Conservation (phyloP, 2,888 invertebrate genomes). For the Schizotus pectinicornis region DNA sequence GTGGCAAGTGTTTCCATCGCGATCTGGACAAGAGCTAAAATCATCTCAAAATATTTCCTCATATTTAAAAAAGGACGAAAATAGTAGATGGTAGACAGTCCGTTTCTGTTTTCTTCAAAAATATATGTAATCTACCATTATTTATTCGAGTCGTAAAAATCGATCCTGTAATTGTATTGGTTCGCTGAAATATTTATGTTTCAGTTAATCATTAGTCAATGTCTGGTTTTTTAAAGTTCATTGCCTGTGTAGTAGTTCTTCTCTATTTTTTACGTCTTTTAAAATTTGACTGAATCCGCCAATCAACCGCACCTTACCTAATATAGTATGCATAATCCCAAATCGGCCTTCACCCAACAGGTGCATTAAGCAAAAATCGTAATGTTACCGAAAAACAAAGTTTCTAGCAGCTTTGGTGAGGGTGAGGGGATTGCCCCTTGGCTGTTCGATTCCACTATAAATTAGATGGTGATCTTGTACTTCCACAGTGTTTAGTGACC, state of each 20-base stretch:
- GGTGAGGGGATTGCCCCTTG: constrained; percentile 30
- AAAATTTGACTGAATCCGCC: constrained; percentile 9
- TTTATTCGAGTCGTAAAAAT: no score
- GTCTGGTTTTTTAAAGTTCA: neutral
- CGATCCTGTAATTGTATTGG: no score
- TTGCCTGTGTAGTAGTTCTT: no score
- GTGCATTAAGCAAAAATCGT: constrained; percentile 23
- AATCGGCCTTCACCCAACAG: constrained; percentile 9
- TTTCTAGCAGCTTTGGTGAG: constrained; percentile 17
- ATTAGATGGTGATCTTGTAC: constrained; percentile 27
- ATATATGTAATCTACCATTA: no score
- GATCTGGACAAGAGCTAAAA: neutral
- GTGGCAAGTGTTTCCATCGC: neutral
- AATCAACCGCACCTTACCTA: constrained; percentile 8
- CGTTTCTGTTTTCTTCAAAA: no score
- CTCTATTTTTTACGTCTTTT: neutral
- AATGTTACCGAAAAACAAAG: constrained; percentile 12
- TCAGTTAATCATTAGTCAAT: no score
- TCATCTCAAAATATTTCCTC: neutral
- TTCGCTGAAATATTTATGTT: no score
- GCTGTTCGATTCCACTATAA: constrained; percentile 27
- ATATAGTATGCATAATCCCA: constrained; percentile 8
- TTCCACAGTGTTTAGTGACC: constrained; percentile 31
- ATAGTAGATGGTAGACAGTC: no score
- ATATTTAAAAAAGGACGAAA: no score